These are phyloP conservation scores for Penaeus chinensis DNA, from an alignment of 1,140 invertebrate species.

Conservation along the genomic window DNA sequence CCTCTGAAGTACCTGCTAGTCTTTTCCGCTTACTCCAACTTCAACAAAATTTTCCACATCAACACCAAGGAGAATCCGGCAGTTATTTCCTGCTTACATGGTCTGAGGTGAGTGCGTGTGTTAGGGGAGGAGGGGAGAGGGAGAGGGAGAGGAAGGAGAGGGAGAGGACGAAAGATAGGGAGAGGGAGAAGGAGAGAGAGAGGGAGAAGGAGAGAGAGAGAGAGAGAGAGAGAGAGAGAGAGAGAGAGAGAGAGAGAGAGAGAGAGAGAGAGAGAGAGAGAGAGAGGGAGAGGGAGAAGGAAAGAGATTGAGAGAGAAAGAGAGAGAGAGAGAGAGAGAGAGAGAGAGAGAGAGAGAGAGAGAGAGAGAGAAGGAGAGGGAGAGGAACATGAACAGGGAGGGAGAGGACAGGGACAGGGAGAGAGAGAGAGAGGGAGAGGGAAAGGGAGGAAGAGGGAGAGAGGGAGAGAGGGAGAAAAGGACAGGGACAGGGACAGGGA, in stretches of 20 bases:
- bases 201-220: no score
- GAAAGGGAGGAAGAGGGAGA: not conserved
- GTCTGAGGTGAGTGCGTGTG: conserved; percentile 1
- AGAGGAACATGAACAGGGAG: no score
- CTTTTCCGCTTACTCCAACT: conserved; percentile 37
- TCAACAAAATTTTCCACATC: conserved; percentile 32
- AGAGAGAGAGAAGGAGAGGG: no score
- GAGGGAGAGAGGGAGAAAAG: no score
- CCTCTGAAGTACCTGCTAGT: conserved; percentile 30
- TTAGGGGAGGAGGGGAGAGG: no score
- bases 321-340: not conserved
- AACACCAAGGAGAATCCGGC: conserved; percentile 27
- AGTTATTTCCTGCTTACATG: conserved; percentile 40
- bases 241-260: not conserved
- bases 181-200: no score
- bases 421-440: not conserved
- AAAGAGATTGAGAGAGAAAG: no score
- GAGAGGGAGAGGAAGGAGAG: no score
- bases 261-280: not conserved
- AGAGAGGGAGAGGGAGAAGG: no score
- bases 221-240: not conserved
- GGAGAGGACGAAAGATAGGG: no score
- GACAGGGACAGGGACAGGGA: not conserved
- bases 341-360: no score
- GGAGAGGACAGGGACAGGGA: no score